Base-by-base conservation (phyloP, 2,113 vertebrate species). In the Gymnorhina tibicen region DNA sequence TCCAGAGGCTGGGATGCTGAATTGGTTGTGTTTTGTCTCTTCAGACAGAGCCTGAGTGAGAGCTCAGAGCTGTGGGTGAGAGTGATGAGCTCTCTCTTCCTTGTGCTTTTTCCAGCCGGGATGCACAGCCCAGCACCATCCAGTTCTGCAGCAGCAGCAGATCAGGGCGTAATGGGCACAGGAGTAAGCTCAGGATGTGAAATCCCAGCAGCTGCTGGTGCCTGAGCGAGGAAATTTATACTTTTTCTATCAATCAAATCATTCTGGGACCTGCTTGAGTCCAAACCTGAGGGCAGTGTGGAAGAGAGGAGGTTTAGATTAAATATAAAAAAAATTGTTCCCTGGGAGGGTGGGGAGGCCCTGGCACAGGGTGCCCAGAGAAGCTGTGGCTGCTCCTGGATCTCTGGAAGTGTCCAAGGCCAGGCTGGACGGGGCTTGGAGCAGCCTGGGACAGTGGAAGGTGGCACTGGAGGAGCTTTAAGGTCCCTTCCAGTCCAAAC, bases 391-490 rank as follows among this genome's bases (percentile, higher is more conserved):
- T 72, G 59, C 35, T 59, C 44, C 68, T 77, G 73, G 55, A 74
- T 66, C 67, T 50, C 59, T 73, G 85, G 58, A 1, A 55, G 58
- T 55, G 58, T 0, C 37, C 76, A 16, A 74, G 52, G 27, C 33
- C 68, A 73, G 50, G 42, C 0, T 73, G 68, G 76, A 33, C 2
- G 2, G 37, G 32, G 18, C 15, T 58, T 9, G 67, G 68, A 81
- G 50, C 68, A 52, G 1, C 44, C 27, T 66, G 77, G 60, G 68
- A 16, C 2, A 17, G 68, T 74, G 68, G 52, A 0, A 81, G 44
- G 33, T 42, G 75, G 32, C 0, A 58, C 11, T 16, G 44, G 50
- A 0, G 27, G 27, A 0, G 1, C 7, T 67, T 59, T 46, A 18
- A 24, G 4, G 4, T 20, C n/a, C 44, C 13, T 67, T 39, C 28